phyloP scores from a whole-genome alignment of 2,888 invertebrate species.

The Microplitis manilae region DNA sequence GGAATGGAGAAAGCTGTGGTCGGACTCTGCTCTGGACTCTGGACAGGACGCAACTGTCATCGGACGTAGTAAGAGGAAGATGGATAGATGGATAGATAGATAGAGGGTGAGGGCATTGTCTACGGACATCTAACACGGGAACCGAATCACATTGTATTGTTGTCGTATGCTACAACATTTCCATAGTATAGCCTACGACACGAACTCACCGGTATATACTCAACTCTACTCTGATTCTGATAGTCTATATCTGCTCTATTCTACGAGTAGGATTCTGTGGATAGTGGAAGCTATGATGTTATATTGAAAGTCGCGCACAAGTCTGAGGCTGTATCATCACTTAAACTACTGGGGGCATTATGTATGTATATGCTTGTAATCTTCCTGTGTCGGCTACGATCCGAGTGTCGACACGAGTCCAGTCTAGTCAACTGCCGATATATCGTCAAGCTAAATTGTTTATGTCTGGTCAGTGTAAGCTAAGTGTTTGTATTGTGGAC shows the following conservation, averaged over 20 bases:
- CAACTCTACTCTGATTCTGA: background rate
- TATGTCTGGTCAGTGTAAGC: background rate
- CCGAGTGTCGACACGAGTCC: background rate
- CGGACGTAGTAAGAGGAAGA: conserved; percentile 48
- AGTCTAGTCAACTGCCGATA: conserved; percentile 30
- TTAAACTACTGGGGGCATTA: background rate
- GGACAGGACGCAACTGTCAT: conserved; percentile 59
- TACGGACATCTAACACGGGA: conserved; percentile 41
- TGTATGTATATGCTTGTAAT: background rate
- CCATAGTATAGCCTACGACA: conserved; percentile 34
- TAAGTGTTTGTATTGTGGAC: conserved; percentile 11
- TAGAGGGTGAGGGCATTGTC: conserved; percentile 45
- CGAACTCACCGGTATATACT: conserved; percentile 11
- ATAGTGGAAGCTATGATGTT: background rate
- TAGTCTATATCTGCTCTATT: background rate
- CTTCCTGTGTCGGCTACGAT: background rate
- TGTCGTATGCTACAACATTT: conserved; percentile 36
- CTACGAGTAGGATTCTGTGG: background rate
- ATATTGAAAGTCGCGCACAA: background rate
- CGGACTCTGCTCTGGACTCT: conserved; percentile 21
- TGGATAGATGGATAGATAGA: conserved; percentile 48
- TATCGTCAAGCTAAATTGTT: conserved; percentile 26
- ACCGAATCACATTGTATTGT: conserved; percentile 36
- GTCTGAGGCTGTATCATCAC: background rate
- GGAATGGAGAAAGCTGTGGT: conserved; percentile 56